A percentile compares a stretch with the other conserved stretches of the same genome.
Evolutionary conservation across 2,888 invertebrate genomes (phyloP).

Genomic region (Psococerastis gibbosa): DNA sequence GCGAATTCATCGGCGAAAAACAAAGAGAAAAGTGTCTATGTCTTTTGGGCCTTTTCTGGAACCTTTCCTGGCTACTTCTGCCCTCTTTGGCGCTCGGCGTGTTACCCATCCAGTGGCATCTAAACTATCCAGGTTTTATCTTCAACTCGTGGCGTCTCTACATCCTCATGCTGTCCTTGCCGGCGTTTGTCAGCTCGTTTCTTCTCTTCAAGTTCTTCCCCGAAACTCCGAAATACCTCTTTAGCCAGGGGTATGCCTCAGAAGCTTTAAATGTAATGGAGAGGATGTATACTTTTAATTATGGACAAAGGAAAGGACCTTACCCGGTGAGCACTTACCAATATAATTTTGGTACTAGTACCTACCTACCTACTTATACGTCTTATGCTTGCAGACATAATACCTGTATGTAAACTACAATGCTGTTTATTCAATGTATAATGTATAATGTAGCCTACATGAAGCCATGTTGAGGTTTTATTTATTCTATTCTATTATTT

Average conservation of each 20-base stretch:
- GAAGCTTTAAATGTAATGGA: slow-evolving; percentile 39
- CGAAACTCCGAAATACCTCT: slow-evolving; percentile 62
- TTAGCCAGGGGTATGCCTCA: slow-evolving; percentile 37
- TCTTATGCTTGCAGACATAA: too few species aligned
- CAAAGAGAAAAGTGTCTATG: slow-evolving; percentile 38
- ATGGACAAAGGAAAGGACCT: slow-evolving; percentile 26
- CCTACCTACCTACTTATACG: too few species aligned
- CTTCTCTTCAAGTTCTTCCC: slow-evolving; percentile 38
- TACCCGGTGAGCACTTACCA: slow-evolving; percentile 37
- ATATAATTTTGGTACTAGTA: slow-evolving; percentile 5
- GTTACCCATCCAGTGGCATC: slow-evolving; percentile 31
- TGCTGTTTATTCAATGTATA: too few species aligned
- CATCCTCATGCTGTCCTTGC: slow-evolving; percentile 41
- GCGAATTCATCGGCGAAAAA: slow-evolving; percentile 41
- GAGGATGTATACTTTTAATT: slow-evolving; percentile 37
- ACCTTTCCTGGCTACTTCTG: slow-evolving; percentile 38
- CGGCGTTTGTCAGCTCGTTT: slow-evolving; percentile 39
- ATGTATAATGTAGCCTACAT: too few species aligned
- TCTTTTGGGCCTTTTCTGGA: slow-evolving; percentile 42
- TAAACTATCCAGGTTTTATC: slow-evolving; percentile 24
- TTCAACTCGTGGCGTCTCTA: slow-evolving; percentile 60
- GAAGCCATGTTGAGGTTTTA: too few species aligned
- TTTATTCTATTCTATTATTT: too few species aligned
- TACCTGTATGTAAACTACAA: too few species aligned
- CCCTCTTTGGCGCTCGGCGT: slow-evolving; percentile 50